Conservation (phyloP, 2,888 invertebrate species). For the Eristalinus aeneus region DNA sequence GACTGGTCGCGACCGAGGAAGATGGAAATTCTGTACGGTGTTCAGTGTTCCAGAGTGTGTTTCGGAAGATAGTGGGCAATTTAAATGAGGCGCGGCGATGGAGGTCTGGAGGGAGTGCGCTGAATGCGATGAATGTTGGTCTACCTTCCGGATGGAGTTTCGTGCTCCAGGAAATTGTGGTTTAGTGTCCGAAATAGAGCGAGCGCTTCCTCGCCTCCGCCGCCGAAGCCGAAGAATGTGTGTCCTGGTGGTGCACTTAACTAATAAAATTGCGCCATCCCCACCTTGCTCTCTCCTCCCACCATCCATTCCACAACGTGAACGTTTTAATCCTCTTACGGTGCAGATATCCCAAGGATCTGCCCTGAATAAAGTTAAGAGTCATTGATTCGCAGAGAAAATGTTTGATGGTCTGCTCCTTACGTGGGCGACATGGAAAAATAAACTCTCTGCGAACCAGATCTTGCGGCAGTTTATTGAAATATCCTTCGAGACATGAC, state of each 20-base stretch:
- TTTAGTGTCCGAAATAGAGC: slow-evolving; percentile 67
- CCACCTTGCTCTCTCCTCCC: no score
- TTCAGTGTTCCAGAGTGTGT: slow-evolving; percentile 16
- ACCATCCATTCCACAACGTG: no score
- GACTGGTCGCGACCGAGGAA: slow-evolving; percentile 7
- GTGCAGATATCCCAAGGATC: neutral
- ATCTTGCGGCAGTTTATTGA: neutral
- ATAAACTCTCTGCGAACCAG: neutral
- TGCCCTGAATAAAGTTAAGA: neutral
- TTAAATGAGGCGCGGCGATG: slow-evolving; percentile 47
- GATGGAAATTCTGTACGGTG: slow-evolving; percentile 41
- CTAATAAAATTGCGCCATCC: slow-evolving; percentile 43
- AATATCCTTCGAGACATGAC: neutral
- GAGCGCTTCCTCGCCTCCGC: slow-evolving; percentile 34
- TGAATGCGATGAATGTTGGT: slow-evolving; percentile 17
- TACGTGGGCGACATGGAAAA: neutral
- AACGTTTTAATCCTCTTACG: no score
- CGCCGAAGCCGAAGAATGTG: slow-evolving; percentile 51
- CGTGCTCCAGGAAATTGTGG: slow-evolving; percentile 70
- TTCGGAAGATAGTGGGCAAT: slow-evolving; percentile 68
- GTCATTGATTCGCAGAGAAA: neutral
- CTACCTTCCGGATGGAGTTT: slow-evolving; percentile 66
- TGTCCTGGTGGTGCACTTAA: slow-evolving; percentile 54
- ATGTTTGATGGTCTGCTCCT: neutral
- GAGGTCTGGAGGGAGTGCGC: slow-evolving; percentile 17